Evolutionary conservation across 1,140 invertebrate genomes (phyloP).

Genomic region (Stenopsyche tienmushanensis): DNA sequence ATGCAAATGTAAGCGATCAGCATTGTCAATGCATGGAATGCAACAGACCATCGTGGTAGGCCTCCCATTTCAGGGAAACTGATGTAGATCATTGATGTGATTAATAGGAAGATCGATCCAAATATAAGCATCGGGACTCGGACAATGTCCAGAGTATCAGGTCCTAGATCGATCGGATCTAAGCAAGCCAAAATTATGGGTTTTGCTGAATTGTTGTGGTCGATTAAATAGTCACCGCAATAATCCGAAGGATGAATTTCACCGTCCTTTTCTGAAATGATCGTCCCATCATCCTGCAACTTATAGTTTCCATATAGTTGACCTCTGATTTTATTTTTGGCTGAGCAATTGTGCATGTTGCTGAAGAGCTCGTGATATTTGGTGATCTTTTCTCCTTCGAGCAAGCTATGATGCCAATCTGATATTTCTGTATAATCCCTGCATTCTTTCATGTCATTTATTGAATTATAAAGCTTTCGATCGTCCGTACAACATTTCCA

Average conservation of each 20-base stretch:
- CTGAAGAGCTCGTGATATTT: conserved; percentile 6
- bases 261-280: conserved; percentile 3
- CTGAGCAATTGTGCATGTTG: background rate
- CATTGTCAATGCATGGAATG: conserved; percentile 18
- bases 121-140: background rate
- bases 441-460: background rate
- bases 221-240: conserved; percentile 2
- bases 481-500: background rate
- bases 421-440: background rate
- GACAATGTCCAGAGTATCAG: too few species aligned
- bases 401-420: conserved; percentile 1
- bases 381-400: background rate
- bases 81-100: conserved; percentile 11
- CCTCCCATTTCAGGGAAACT: conserved; percentile 30
- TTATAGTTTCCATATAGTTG: background rate
- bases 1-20: conserved; percentile 16
- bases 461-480: background rate
- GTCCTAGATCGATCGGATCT: too few species aligned
- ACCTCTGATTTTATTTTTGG: background rate
- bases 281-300: background rate
- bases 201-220: background rate
- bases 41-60: conserved; percentile 11
- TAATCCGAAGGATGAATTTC: background rate
- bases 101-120: conserved; percentile 8
- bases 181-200: background rate